These are phyloP conservation scores for Drosophila maculinotata DNA, from an alignment of 2,888 invertebrate genomes.

Conservation along the genomic window DNA sequence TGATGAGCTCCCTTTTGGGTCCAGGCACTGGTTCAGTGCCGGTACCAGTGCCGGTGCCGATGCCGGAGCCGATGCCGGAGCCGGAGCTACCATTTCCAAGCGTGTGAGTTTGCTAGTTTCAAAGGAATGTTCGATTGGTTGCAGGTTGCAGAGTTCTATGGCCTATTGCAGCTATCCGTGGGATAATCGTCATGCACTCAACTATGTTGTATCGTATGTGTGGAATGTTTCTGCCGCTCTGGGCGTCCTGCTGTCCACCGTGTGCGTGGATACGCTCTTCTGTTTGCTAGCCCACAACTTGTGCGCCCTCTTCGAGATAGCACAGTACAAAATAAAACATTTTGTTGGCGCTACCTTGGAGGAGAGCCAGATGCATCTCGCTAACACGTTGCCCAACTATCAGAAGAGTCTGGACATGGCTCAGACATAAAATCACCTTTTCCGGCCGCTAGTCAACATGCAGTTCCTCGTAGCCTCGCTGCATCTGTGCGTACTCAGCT, in stretches of 20 bases:
- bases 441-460: conserved; percentile 44
- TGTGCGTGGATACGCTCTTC: conserved; percentile 47
- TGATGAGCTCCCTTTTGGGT: neutral
- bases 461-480: conserved; percentile 42
- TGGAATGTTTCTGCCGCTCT: conserved; percentile 47
- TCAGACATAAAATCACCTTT: conserved; percentile 26
- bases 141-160: neutral
- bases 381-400: conserved; percentile 10
- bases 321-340: conserved; percentile 34
- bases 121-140: conserved; percentile 1
- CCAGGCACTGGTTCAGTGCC: neutral
- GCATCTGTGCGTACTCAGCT: conserved; percentile 51
- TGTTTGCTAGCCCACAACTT: conserved; percentile 34
- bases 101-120: conserved; percentile 28
- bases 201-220: conserved; percentile 45
- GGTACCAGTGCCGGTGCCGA: no score
- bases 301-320: conserved; percentile 40
- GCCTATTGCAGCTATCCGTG: conserved; percentile 44
- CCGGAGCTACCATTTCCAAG: conserved; percentile 36
- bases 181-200: conserved; percentile 23
- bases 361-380: conserved; percentile 10
- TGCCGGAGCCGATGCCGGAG: no score
- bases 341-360: conserved; percentile 7
- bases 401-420: conserved; percentile 19
- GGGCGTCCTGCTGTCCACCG: conserved; percentile 30